A percentile compares a stretch with the other conserved stretches of the same genome.
Evolutionary conservation across 2,113 vertebrate genomes (phyloP).

Genomic region (Corydoras maculifer): DNA sequence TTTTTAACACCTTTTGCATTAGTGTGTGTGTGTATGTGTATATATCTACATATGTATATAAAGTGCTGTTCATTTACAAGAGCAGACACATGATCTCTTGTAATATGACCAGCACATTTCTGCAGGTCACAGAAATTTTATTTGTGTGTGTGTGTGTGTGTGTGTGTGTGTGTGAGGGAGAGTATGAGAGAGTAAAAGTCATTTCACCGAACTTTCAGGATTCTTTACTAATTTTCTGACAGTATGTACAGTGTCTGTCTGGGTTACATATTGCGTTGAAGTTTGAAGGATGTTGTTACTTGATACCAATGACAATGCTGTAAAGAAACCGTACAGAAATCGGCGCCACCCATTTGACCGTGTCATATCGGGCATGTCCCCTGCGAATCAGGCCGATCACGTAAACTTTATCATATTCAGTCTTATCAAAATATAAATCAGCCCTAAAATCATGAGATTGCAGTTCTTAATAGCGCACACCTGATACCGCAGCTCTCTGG

Average conservation of each 20-base stretch:
- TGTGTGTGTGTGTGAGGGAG: constrained; percentile 15
- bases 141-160: constrained; percentile 43
- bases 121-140: constrained; percentile 57
- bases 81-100: constrained; percentile 40
- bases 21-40: background rate
- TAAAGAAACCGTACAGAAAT: too few relatives aligned
- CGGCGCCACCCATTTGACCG: too few relatives aligned
- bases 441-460: too few relatives aligned
- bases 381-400: too few relatives aligned
- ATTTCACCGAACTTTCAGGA: constrained; percentile 26
- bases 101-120: constrained; percentile 60
- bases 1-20: constrained; percentile 26
- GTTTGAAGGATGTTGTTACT: background rate
- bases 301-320: too few relatives aligned
- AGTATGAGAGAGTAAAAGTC: background rate
- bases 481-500: too few relatives aligned
- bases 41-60: constrained; percentile 45
- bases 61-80: constrained; percentile 4
- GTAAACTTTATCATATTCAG: too few relatives aligned
- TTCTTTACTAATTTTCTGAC: background rate
- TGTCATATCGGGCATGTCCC: too few relatives aligned
- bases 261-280: background rate
- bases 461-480: too few relatives aligned
- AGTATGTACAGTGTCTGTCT: background rate
- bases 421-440: too few relatives aligned